Conservation (phyloP, 1,140 invertebrate genomes). For the Macrosteles quadrilineatus region DNA sequence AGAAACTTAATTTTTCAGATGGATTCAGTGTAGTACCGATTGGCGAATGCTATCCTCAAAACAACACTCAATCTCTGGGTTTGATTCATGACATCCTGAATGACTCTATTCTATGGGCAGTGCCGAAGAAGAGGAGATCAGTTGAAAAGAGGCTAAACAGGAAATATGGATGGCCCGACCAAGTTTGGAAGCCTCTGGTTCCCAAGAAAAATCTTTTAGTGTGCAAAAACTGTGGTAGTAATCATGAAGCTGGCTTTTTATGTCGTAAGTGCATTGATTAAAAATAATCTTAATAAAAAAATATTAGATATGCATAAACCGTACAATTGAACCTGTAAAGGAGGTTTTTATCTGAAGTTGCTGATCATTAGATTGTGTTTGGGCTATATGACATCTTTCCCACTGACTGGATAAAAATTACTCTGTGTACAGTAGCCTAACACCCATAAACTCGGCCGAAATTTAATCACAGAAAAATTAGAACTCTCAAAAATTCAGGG, state of each 20-base stretch:
- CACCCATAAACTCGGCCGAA: too few species aligned
- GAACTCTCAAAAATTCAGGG: too few species aligned
- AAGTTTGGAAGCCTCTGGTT: constrained; percentile 64
- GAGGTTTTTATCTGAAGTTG: too few species aligned
- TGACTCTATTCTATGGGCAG: constrained; percentile 46
- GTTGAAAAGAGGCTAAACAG: constrained; percentile 70
- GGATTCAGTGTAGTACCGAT: background rate
- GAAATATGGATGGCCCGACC: constrained; percentile 65
- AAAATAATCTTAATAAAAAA: too few species aligned
- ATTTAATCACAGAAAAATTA: too few species aligned
- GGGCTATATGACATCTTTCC: too few species aligned
- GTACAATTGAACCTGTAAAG: too few species aligned
- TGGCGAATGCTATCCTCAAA: background rate
- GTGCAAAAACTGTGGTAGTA: constrained; percentile 78
- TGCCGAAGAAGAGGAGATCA: constrained; percentile 73
- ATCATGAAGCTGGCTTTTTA: constrained; percentile 70
- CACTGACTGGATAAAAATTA: too few species aligned
- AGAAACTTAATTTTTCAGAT: constrained; percentile 10
- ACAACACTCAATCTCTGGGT: background rate
- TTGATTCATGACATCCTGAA: constrained; percentile 15
- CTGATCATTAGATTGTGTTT: too few species aligned
- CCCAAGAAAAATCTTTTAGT: constrained; percentile 72
- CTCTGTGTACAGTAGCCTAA: too few species aligned
- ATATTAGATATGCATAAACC: too few species aligned
- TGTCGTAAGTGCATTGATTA: constrained; percentile 84